A percentile compares a stretch with the other conserved stretches of the same genome.
These are phyloP conservation scores for Hydrozoanthus gracilis DNA, from an alignment of 92 coral and sea anemone species.

Conservation along the genomic window DNA sequence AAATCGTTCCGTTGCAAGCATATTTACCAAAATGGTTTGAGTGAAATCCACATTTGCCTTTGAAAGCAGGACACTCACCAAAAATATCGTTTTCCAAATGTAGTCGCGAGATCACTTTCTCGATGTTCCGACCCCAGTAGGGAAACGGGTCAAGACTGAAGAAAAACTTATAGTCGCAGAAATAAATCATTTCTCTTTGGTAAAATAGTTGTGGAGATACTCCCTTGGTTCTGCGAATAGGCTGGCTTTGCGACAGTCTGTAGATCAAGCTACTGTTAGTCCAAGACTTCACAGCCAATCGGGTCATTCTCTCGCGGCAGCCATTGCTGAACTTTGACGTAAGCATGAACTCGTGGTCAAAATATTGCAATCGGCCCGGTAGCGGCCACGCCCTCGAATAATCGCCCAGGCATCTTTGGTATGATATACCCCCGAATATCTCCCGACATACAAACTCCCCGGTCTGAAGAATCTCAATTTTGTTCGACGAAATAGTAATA, in stretches of 20 bases:
- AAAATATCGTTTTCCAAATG: conserved; percentile 14
- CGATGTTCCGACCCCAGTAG: conserved; percentile 87
- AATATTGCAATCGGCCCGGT: conserved; percentile 64
- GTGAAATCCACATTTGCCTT: conserved; percentile 34
- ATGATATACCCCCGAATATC: conserved; percentile 22
- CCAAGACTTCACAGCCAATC: conserved; percentile 67
- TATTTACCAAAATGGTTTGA: neutral
- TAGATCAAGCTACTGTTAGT: conserved; percentile 57
- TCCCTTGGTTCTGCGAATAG: conserved; percentile 41
- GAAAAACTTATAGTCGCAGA: conserved; percentile 62
- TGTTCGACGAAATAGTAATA: conserved; percentile 13
- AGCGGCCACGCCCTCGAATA: conserved; percentile 66
- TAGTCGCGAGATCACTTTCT: conserved; percentile 58
- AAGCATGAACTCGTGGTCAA: conserved; percentile 61
- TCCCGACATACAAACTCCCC: conserved; percentile 17
- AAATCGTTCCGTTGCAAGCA: conserved; percentile 34
- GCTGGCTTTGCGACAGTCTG: conserved; percentile 80
- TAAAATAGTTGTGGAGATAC: conserved; percentile 53
- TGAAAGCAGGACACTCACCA: neutral
- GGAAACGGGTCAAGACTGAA: conserved; percentile 72
- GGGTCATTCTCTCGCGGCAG: conserved; percentile 73
- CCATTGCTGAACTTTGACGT: conserved; percentile 69
- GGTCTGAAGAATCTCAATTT: neutral
- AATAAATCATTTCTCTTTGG: conserved; percentile 48
- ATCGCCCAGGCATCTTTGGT: conserved; percentile 20